Percentiles rank a stretch among this genome's conserved stretches.
These are phyloP conservation scores for Pseudococcus longispinus DNA, from an alignment of 2,888 invertebrate species.

Conservation along the genomic window DNA sequence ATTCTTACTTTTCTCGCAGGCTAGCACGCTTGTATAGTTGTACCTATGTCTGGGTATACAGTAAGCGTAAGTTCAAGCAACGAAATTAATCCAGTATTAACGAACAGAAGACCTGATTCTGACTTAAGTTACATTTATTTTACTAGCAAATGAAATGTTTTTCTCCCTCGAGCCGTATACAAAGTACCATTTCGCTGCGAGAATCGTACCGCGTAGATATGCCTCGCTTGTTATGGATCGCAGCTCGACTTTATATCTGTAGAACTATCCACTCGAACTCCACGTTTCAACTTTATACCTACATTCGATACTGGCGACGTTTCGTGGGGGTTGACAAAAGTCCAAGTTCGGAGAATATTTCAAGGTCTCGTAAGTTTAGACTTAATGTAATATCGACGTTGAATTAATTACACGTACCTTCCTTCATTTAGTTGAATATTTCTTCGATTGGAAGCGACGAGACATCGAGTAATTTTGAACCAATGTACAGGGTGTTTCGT, in stretches of 20 bases:
- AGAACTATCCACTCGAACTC: not conserved
- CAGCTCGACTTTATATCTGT: not conserved
- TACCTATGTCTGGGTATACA: not conserved
- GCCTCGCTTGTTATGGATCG: not conserved
- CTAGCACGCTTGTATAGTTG: conserved; percentile 2
- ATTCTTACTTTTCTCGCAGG: conserved; percentile 14
- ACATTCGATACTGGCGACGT: not conserved
- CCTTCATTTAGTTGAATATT: no score
- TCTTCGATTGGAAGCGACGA: no score
- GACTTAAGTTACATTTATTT: conserved; percentile 13
- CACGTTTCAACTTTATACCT: not conserved
- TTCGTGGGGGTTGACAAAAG: not conserved
- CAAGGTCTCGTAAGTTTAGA: not conserved
- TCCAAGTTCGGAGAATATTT: not conserved
- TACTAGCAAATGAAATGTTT: not conserved
- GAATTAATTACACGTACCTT: no score
- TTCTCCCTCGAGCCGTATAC: not conserved
- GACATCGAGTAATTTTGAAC: no score
- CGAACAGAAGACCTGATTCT: not conserved
- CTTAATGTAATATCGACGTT: no score
- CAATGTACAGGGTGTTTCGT: no score
- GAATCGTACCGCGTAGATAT: not conserved
- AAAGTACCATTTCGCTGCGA: not conserved
- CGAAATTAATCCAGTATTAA: conserved; percentile 32
- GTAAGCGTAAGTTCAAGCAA: not conserved